Evolutionary conservation across 2,888 invertebrate genomes (phyloP).

Genomic region (Thalpophila matura): DNA sequence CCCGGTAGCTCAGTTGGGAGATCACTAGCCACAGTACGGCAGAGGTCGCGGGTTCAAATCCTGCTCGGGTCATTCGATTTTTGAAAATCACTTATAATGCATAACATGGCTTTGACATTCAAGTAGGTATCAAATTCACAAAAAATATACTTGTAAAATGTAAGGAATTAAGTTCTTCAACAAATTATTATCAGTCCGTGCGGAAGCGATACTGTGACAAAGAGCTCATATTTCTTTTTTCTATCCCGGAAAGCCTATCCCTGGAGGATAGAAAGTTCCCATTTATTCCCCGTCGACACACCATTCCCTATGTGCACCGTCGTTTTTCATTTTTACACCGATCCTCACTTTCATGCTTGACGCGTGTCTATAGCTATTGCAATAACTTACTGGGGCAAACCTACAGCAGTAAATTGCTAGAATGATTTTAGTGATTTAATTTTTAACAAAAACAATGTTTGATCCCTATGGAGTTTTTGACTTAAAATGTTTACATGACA

Average conservation of each 20-base stretch:
- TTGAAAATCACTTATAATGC: too few relatives aligned
- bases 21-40: too few relatives aligned
- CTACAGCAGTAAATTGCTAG: not conserved
- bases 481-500: too few relatives aligned
- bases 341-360: slow-evolving; percentile 20
- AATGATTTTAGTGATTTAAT: not conserved
- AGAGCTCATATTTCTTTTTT: slow-evolving; percentile 39
- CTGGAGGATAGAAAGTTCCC: slow-evolving; percentile 26
- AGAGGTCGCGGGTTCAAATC: too few relatives aligned
- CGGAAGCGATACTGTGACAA: slow-evolving; percentile 22
- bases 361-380: not conserved
- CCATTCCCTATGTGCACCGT: slow-evolving; percentile 1
- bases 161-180: not conserved
- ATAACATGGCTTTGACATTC: too few relatives aligned
- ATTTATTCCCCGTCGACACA: slow-evolving; percentile 35
- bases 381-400: slow-evolving; percentile 16
- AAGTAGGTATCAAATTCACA: not conserved
- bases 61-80: too few relatives aligned
- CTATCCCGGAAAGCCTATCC: slow-evolving; percentile 31
- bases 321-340: slow-evolving; percentile 40
- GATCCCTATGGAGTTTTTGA: not conserved
- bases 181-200: slow-evolving; percentile 16
- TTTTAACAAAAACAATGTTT: not conserved
- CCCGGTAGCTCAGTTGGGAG: too few relatives aligned
- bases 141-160: too few relatives aligned